A percentile compares a stretch with the other conserved stretches of the same genome.
Conservation (phyloP, 2,797 vertebrate species). For the Tympanoctomys barrerae region DNA sequence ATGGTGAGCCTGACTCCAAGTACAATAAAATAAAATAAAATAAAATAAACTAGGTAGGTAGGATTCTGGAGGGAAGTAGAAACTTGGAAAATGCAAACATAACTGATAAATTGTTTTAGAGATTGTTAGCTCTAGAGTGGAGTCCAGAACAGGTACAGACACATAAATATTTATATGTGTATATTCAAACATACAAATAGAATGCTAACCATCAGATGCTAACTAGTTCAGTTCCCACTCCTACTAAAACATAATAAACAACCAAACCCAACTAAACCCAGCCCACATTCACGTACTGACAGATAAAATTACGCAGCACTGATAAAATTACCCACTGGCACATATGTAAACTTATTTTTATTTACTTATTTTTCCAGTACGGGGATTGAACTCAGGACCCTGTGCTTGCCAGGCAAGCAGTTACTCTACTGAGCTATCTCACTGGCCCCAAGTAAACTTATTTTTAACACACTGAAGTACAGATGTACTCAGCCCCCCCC, state of each 20-base stretch:
- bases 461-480: neutral
- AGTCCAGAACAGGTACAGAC: neutral
- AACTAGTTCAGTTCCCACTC: neutral
- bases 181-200: neutral
- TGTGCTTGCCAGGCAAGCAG: too few relatives aligned
- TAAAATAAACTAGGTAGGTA: neutral
- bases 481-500: too few relatives aligned
- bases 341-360: neutral
- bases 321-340: neutral
- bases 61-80: neutral
- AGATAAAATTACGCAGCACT: neutral
- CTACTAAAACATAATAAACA: slow-evolving; percentile 6
- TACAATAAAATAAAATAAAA: neutral
- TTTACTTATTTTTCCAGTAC: too few relatives aligned
- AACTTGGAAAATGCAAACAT: neutral
- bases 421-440: too few relatives aligned
- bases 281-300: neutral
- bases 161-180: neutral
- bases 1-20: too few relatives aligned
- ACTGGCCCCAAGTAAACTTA: neutral
- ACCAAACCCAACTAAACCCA: neutral
- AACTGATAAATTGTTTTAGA: neutral
- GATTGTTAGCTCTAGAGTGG: neutral
- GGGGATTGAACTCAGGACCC: too few relatives aligned
- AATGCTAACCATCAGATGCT: neutral